Evolutionary conservation across 1,140 invertebrate genomes (phyloP).

Genomic region (Brachionus rotundiformis): DNA sequence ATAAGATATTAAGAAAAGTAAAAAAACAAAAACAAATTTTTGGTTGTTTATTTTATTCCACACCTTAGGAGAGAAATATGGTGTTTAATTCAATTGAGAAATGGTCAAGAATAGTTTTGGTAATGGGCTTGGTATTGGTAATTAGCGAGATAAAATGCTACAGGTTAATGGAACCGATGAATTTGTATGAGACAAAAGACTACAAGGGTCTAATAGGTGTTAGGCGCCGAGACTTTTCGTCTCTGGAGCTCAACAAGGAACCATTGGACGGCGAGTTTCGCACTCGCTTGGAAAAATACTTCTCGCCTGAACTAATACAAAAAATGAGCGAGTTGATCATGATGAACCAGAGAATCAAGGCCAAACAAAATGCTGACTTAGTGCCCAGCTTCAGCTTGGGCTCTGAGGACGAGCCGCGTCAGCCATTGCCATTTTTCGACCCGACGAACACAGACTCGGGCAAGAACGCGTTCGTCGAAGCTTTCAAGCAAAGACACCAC

Average conservation of each 20-base stretch:
- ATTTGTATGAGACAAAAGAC: background rate
- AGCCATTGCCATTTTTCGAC: conserved; percentile 28
- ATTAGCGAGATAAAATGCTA: background rate
- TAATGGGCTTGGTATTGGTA: background rate
- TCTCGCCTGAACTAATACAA: conserved; percentile 11
- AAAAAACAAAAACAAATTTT: too few species aligned
- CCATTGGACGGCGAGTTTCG: conserved; percentile 17
- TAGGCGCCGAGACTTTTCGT: background rate
- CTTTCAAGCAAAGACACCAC: conserved; percentile 10
- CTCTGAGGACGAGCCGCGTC: background rate
- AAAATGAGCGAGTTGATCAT: conserved; percentile 7
- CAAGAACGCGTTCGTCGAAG: conserved; percentile 23
- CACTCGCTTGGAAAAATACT: background rate
- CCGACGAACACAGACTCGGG: background rate
- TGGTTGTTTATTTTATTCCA: background rate
- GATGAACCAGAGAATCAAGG: conserved; percentile 6
- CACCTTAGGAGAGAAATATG: conserved; percentile 7
- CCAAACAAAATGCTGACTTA: background rate
- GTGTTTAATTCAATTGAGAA: background rate
- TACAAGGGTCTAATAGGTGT: background rate
- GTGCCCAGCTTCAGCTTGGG: background rate
- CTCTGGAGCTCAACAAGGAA: background rate
- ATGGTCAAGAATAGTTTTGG: conserved; percentile 2
- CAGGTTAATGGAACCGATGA: background rate
- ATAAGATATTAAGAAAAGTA: background rate